phyloP scores from a whole-genome alignment of 2,888 invertebrate genomes.

The Drosophila maculinotata region DNA sequence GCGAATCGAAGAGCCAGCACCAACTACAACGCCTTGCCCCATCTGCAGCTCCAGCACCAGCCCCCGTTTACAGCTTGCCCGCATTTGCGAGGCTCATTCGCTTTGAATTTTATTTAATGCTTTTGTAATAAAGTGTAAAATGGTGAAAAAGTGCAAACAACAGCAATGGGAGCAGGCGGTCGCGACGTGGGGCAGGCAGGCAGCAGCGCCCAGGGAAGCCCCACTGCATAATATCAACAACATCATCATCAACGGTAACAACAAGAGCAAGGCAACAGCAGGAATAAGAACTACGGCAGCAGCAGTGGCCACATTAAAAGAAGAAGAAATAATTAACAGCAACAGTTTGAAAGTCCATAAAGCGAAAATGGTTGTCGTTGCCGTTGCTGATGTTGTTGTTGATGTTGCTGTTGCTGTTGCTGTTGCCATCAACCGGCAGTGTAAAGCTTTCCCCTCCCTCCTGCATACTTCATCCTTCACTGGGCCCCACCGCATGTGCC shows the following conservation, averaged over 20 bases:
- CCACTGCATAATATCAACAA: slow-evolving; percentile 76
- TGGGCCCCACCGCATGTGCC: slow-evolving; percentile 67
- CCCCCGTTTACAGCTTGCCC: slow-evolving; percentile 31
- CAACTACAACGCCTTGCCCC: neutral
- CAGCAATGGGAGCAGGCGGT: slow-evolving; percentile 35
- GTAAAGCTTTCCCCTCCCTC: slow-evolving; percentile 23
- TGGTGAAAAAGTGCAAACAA: slow-evolving; percentile 81
- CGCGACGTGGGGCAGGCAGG: neutral
- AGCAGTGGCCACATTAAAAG: slow-evolving; percentile 76
- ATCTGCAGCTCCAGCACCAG: neutral
- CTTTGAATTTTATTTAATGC: slow-evolving; percentile 82
- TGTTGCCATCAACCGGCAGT: slow-evolving; percentile 45
- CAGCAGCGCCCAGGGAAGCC: slow-evolving; percentile 30
- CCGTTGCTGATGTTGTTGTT: slow-evolving; percentile 4
- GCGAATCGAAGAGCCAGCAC: slow-evolving; percentile 62
- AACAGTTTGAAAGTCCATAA: slow-evolving; percentile 81
- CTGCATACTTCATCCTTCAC: slow-evolving; percentile 34
- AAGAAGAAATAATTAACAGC: slow-evolving; percentile 81
- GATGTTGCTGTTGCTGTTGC: slow-evolving; percentile 3
- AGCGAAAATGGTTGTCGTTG: slow-evolving; percentile 69
- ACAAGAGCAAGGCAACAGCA: slow-evolving; percentile 16
- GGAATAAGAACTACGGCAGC: slow-evolving; percentile 49
- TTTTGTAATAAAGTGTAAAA: slow-evolving; percentile 81
- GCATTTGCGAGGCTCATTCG: slow-evolving; percentile 67
- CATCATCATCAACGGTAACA: slow-evolving; percentile 69